phyloP scores from a whole-genome alignment of 2,888 invertebrate species.

The Xestia rhomboidea region DNA sequence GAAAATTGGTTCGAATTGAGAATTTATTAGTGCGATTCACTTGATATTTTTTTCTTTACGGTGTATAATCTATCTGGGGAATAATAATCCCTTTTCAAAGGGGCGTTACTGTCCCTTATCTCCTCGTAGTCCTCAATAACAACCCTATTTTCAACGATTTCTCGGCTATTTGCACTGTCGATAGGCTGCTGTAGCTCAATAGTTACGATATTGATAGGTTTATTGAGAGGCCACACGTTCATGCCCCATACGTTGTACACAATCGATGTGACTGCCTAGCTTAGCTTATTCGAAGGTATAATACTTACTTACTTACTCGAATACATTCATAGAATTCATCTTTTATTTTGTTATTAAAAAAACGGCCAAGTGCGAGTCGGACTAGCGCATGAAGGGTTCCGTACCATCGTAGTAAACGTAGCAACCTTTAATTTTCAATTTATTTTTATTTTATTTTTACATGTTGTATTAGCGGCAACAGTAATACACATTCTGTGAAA shows the following conservation, averaged over 20 bases:
- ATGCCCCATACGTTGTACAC: not conserved
- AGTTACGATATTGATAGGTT: constrained; percentile 24
- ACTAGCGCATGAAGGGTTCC: too few species aligned
- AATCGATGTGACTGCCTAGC: constrained; percentile 3
- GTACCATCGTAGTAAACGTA: too few species aligned
- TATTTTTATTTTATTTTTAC: too few species aligned
- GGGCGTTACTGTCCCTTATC: constrained; percentile 7
- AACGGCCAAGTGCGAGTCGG: too few species aligned
- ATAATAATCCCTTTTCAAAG: constrained; percentile 22
- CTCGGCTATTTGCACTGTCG: constrained; percentile 11
- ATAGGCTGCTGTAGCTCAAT: constrained; percentile 20
- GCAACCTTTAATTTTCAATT: too few species aligned
- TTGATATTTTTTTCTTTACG: constrained; percentile 2
- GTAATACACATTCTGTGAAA: too few species aligned
- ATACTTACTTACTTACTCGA: too few species aligned
- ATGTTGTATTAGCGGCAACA: too few species aligned
- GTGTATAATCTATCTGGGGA: constrained; percentile 11
- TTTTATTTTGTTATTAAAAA: not conserved
- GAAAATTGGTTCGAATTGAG: constrained; percentile 33
- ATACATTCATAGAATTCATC: not conserved
- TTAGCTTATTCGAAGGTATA: constrained; percentile 6
- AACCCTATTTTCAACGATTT: not conserved
- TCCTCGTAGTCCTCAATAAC: constrained; percentile 15
- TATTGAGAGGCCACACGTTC: constrained; percentile 22
- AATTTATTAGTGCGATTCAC: constrained; percentile 30